Percentiles rank a stretch among this genome's conserved stretches.
Conservation (phyloP, 2,113 vertebrate species). For the Sylvia atricapilla region DNA sequence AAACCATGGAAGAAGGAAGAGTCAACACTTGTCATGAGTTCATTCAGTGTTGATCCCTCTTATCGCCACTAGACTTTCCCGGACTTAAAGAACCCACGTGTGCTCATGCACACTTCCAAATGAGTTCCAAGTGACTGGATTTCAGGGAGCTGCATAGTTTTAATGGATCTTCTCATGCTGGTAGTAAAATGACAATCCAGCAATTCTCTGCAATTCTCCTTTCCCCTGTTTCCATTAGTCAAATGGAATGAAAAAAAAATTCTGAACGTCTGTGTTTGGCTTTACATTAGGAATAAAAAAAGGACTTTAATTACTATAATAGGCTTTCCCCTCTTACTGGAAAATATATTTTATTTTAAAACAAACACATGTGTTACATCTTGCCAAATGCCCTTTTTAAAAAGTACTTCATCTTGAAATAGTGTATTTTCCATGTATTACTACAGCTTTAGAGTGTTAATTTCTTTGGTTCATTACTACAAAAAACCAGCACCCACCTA, state of each 20-base stretch:
- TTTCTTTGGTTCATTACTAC: neutral
- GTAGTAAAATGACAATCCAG: neutral
- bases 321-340: neutral
- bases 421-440: neutral
- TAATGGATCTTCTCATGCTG: neutral
- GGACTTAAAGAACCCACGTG: rapidly evolving
- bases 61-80: neutral
- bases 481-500: neutral
- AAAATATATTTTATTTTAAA: neutral
- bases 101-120: neutral
- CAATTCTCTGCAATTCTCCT: neutral
- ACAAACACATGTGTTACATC: neutral
- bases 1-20: neutral
- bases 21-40: rapidly evolving
- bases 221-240: neutral
- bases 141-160: neutral
- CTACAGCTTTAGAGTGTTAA: neutral
- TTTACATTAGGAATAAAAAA: neutral
- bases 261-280: neutral
- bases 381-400: neutral
- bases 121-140: neutral
- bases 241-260: neutral
- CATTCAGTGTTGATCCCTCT: neutral
- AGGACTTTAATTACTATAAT: neutral
- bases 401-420: neutral